Evolutionary conservation across 2,797 vertebrate genomes (phyloP).

Genomic region (Pseudotriccus pelzelni): DNA sequence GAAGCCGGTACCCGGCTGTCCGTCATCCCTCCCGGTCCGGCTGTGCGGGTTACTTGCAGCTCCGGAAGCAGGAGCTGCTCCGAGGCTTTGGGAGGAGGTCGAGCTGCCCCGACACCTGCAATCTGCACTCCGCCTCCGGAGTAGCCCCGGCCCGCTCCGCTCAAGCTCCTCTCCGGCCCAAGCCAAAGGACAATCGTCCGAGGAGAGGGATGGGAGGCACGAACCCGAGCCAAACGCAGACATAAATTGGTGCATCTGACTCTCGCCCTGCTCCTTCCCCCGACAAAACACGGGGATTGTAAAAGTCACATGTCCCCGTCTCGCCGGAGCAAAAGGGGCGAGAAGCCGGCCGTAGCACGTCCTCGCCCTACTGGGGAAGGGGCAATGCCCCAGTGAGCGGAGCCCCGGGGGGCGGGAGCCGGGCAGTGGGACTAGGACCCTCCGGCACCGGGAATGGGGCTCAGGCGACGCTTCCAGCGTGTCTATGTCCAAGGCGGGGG

Average conservation of each 20-base stretch:
- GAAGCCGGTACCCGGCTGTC: not conserved
- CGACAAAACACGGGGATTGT: not conserved
- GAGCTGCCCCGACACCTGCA: not conserved
- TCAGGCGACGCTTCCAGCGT: not conserved
- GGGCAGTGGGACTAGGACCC: not conserved
- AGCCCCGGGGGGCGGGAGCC: not conserved
- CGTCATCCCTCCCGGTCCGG: not conserved
- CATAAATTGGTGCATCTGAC: not conserved
- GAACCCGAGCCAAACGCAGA: not conserved
- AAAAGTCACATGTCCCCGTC: not conserved
- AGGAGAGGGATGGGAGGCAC: not conserved
- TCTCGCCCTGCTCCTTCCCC: not conserved
- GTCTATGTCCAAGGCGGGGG: not conserved
- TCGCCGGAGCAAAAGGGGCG: not conserved
- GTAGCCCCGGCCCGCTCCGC: not conserved
- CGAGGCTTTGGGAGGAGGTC: not conserved
- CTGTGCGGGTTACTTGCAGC: not conserved
- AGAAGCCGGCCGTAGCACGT: not conserved
- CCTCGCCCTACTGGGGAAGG: not conserved
- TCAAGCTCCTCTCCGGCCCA: not conserved
- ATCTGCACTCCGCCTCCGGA: not conserved
- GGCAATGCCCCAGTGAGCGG: not conserved
- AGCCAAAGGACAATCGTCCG: not conserved
- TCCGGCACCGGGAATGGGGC: not conserved
- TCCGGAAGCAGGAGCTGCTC: not conserved